Evolutionary conservation across 2,797 vertebrate species (phyloP), one percentile per base, ranked within the genome.

Genomic region (Propithecus perrieri): DNA sequence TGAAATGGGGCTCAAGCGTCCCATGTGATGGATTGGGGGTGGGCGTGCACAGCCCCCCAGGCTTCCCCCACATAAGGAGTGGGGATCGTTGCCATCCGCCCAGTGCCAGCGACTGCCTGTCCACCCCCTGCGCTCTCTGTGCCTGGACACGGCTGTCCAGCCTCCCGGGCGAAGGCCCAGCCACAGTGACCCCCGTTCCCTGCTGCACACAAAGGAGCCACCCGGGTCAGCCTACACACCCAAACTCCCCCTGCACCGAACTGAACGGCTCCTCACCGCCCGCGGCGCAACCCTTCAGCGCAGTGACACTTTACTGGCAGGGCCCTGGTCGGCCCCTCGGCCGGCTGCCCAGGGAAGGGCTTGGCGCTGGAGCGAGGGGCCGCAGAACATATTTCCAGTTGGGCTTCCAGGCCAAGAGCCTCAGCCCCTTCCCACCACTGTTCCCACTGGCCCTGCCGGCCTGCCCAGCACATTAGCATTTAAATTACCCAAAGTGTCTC

Each of bases 391-490:
- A 95, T 95, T 84, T 97, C 93, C 93, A 94, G 93, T 69, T 96
- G 94, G 96, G 88, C 95, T 96, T 57, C 75, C 76, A 96, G 15
- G 26, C n/a, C 94, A 94, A 84, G 91, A 91, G 93, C 92, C 89
- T 90, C 98, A 87, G 96, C 93, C 98, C 97, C 97, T 97, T 98
- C 96, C 97, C 90, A 95, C 89, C 61, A 94, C 59, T 89, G 96
- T 97, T 98, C 97, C 97, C 69, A 50, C 35, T 63, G 71, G 0
- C 93, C 55, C 7, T 55, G 91, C 97, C 94, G 4, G 0, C 67
- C 10, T 28, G 95, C 97, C 97, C 92, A 4, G 90, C 13, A 63
- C 97, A 99, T 99, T 98, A 98, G 98, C 98, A 98, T 98, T 98
- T 98, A 97, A 98, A 98, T 98, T 50, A 65, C 91, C 97, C 91